Base-by-base conservation (phyloP, 2,888 invertebrate genomes). In the Venustoraphidia nigricollis region DNA sequence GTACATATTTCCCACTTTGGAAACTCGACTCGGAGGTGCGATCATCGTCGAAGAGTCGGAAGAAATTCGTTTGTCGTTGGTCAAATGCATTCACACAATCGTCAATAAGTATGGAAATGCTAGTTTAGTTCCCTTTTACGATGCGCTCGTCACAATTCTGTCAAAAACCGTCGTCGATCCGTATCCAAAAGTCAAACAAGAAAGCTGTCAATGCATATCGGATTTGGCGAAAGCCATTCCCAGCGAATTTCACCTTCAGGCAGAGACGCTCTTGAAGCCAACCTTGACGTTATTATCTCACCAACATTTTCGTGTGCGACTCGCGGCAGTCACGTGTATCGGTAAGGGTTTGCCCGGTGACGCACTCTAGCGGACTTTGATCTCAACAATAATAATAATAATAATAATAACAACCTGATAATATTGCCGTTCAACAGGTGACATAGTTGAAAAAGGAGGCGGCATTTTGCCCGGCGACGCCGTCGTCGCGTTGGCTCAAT, bases 291-390 rank as follows among this genome's bases (percentile, higher is more conserved):
- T 83, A 59, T 76, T 89, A 56, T 69, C 75, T 34, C 92, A 94
- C 64, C 90, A 90, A 59, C 88, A 92, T 64, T 87, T 81, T 50
- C 80, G 77, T 66, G 83, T 90, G 40, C 71, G 94, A 50, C 76
- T 83, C 10, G 75, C 80, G 39, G 80, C 85, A 11, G 69, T 93
- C 10, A 75, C 75, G 61, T 81, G 88, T 41, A 75, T 91, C 53
- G 84, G 84, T 73, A 68, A 64, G 60, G 55, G 17, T 17, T 17
- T 4, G 17, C 2, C 17, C 4, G 4, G 2, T 2, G 4, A 17
- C 17, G 17, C 17, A 17, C 42, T 49, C 11, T 9, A 41, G 36
- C 10, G 6, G n/a, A 47, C 4, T 52, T 52, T 35, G 17, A 3
- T 10, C 42, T 3, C 3, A n/a, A 11, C 5, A 14, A 13, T 10